phyloP scores from a whole-genome alignment of 2,113 vertebrate genomes.

The Rhizomys pruinosus region DNA sequence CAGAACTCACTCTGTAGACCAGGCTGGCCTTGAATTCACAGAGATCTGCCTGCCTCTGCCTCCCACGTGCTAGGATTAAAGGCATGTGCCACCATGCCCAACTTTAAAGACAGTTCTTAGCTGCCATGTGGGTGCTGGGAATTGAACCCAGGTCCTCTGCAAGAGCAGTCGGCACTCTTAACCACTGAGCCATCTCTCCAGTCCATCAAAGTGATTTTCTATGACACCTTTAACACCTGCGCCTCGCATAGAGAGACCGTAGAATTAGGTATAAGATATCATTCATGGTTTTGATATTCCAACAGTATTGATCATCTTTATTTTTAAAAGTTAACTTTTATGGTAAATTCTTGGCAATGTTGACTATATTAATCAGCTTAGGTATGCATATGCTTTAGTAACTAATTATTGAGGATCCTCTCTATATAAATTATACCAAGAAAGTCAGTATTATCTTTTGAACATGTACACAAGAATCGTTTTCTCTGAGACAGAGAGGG shows the following conservation, averaged over 20 bases:
- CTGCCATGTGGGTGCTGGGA: no score
- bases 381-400: background rate
- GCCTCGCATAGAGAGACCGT: background rate
- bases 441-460: background rate
- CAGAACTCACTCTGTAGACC: no score
- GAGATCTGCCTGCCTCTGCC: no score
- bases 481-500: background rate
- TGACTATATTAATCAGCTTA: background rate
- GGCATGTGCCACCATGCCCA: no score
- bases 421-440: slow-evolving; percentile 2
- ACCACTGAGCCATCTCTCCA: no score
- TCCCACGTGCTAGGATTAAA: no score
- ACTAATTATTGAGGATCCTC: background rate
- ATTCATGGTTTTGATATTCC: background rate
- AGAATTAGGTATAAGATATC: background rate
- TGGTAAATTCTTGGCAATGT: background rate
- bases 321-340: background rate
- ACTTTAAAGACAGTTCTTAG: no score
- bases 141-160: no score
- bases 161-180: no score
- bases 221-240: background rate
- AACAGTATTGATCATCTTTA: background rate
- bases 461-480: background rate
- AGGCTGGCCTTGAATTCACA: no score
- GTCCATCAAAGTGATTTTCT: no score